Base-by-base conservation (phyloP, 2,888 invertebrate species). In the Drosophila parthenogenetica region DNA sequence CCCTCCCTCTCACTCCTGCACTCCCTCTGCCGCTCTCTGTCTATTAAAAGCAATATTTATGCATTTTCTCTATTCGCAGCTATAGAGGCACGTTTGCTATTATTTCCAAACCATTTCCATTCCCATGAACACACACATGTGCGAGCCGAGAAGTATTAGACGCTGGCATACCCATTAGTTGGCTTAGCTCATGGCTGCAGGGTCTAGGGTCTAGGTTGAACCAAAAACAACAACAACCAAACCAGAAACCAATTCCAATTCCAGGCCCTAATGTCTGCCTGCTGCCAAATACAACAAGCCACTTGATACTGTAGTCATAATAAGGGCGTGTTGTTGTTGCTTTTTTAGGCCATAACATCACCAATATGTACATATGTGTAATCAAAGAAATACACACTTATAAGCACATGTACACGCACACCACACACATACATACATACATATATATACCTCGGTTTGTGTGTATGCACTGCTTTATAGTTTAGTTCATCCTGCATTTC, bases 31-130 rank as follows among this genome's bases (percentile, higher is more conserved):
- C 51, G 29, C 7, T 55, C n/a, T 49, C 50, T 73, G 62, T 82
- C 63, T 82, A 83, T 86, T 83, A 79, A 86, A 86, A 83, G 69
- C 65, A 83, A 89, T 88, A 87, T 89, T 89, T 89, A 89, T 81
- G 81, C 73, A 79, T 83, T 86, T 86, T 73, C 79, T 69, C 69
- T 69, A 53, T 50, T 50, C 19, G 65, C 61, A 63, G 65, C 67
- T 57, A 59, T 55, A 60, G 78, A 71, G 74, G 73, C 87, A 83
- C 87, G 87, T 88, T 89, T 83, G 80, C 78, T 82, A 81, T 89
- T 77, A 81, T 87, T 84, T 80, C 77, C 86, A 87, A 72, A 73
- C 77, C 80, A 88, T 86, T 87, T 88, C 87, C 81, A 89, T 87
- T 88, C 87, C 81, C 89, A 82, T 88, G 89, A 88, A 86, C 85